phyloP scores from a whole-genome alignment of 2,888 invertebrate species.

The Saturnia pavonia region DNA sequence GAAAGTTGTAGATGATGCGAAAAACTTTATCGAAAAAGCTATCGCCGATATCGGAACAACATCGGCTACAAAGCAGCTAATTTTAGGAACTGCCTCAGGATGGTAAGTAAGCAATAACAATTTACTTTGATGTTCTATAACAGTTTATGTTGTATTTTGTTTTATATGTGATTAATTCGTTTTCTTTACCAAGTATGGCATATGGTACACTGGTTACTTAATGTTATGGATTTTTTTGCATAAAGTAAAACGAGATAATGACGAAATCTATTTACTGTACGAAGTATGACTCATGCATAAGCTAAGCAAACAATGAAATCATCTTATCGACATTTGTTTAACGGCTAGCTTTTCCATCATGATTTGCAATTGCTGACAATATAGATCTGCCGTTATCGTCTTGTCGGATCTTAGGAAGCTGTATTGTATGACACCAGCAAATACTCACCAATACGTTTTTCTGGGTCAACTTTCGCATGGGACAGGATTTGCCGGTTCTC shows the following conservation, averaged over 20 bases:
- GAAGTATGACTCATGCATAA: slow-evolving; percentile 1
- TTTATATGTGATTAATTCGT: background rate
- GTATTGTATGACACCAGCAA: too few relatives aligned
- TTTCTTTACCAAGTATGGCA: background rate
- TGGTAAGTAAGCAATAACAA: slow-evolving; percentile 83
- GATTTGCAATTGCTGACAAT: too few relatives aligned
- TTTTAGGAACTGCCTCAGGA: slow-evolving; percentile 93
- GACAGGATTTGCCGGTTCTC: too few relatives aligned
- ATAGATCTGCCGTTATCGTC: too few relatives aligned
- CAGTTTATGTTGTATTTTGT: background rate
- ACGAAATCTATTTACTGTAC: background rate
- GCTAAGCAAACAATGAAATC: background rate
- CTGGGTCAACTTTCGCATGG: too few relatives aligned
- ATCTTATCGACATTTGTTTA: background rate
- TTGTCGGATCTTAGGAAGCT: too few relatives aligned
- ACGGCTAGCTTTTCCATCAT: too few relatives aligned
- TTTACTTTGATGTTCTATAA: background rate
- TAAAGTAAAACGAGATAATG: background rate
- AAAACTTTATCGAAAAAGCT: slow-evolving; percentile 87
- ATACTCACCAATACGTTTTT: too few relatives aligned
- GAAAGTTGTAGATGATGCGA: slow-evolving; percentile 85
- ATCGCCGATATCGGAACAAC: slow-evolving; percentile 91
- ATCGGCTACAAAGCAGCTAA: slow-evolving; percentile 92
- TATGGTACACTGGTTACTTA: background rate
- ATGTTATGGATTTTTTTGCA: background rate